These are phyloP conservation scores for Athene cunicularia DNA, from an alignment of 2,113 vertebrate species.

Conservation along the genomic window DNA sequence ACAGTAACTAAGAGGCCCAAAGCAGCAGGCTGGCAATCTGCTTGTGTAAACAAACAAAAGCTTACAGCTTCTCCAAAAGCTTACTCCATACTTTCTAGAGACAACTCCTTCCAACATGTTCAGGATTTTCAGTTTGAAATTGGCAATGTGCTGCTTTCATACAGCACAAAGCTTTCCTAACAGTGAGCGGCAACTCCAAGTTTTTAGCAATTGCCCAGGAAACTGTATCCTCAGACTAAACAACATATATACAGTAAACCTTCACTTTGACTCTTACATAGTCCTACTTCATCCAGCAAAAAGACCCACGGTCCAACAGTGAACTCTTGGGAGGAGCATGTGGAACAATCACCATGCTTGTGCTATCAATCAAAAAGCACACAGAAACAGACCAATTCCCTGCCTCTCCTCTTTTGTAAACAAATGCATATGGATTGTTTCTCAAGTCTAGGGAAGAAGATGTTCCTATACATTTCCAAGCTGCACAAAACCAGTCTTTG, in stretches of 20 bases:
- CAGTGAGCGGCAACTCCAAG: neutral
- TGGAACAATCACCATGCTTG: rapidly evolving
- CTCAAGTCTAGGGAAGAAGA: neutral
- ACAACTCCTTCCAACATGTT: neutral
- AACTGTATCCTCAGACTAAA: neutral
- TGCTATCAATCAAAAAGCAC: neutral
- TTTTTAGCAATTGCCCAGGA: neutral
- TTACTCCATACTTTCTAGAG: neutral
- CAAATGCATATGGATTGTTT: neutral
- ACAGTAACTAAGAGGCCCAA: neutral
- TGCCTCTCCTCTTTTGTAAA: neutral
- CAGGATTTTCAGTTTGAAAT: neutral
- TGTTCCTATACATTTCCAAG: neutral
- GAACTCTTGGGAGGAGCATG: neutral
- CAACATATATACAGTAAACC: neutral
- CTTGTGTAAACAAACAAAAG: neutral
- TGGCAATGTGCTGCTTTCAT: neutral
- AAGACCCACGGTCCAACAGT: neutral
- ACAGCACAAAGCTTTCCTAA: neutral
- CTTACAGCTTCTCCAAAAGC: neutral
- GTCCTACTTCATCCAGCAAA: neutral
- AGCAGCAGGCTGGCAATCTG: neutral
- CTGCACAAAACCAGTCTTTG: neutral
- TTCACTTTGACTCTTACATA: neutral
- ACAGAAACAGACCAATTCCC: neutral